Evolutionary conservation across 2,113 vertebrate species (phyloP).

Genomic region (Clinocottus analis): DNA sequence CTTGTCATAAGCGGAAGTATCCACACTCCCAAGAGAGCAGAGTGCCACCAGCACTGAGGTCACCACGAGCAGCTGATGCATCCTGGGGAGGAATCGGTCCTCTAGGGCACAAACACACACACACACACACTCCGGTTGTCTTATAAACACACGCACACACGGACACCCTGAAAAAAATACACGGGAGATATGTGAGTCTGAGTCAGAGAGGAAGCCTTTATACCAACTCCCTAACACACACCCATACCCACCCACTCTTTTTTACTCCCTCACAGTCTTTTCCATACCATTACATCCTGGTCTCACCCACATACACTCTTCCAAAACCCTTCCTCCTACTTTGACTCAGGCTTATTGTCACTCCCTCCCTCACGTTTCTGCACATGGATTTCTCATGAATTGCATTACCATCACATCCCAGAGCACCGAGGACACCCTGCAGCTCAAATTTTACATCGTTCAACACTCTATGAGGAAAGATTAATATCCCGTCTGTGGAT

Average conservation of each 20-base stretch:
- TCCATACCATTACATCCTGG: constrained; percentile 77
- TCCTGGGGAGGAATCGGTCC: constrained; percentile 78
- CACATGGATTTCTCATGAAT: constrained; percentile 6
- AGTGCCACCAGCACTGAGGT: constrained; percentile 81
- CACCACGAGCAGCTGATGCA: constrained; percentile 84
- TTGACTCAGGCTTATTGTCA: constrained; percentile 21
- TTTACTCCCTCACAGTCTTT: constrained; percentile 59
- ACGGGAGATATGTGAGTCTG: constrained; percentile 77
- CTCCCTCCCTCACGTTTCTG: constrained; percentile 41
- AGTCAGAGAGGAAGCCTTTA: constrained; percentile 87
- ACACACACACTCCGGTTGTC: constrained; percentile 37
- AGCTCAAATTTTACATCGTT: neutral
- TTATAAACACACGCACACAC: constrained; percentile 4
- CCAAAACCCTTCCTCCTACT: constrained; percentile 46
- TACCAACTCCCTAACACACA: constrained; percentile 80
- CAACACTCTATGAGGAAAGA: too few relatives aligned
- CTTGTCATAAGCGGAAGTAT: constrained; percentile 94
- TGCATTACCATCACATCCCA: constrained; percentile 70
- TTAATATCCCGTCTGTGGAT: neutral
- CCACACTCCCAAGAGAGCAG: constrained; percentile 80
- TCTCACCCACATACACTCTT: constrained; percentile 54
- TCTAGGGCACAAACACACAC: constrained; percentile 62
- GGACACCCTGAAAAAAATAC: constrained; percentile 52
- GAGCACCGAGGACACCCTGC: constrained; percentile 64
- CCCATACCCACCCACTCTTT: constrained; percentile 73